Evolutionary conservation across 92 coral and sea anemone species (phyloP).

Genomic region (Paragorgia papillata): DNA sequence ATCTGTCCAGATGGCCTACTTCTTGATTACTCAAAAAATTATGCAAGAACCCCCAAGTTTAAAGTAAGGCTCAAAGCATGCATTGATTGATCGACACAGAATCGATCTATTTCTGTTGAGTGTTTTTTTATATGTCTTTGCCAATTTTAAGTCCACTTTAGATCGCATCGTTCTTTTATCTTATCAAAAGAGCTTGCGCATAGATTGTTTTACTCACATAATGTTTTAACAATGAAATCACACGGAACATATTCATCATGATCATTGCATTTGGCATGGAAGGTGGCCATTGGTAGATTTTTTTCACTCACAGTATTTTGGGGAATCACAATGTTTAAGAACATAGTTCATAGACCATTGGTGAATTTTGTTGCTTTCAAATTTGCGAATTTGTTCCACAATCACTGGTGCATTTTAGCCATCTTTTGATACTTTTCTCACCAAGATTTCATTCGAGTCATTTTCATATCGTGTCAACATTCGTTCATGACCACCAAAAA

Average conservation of each 20-base stretch:
- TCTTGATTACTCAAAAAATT: slow-evolving; percentile 89
- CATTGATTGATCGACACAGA: slow-evolving; percentile 11
- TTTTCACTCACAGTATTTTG: too few relatives aligned
- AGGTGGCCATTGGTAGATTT: background rate
- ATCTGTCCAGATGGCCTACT: slow-evolving; percentile 96
- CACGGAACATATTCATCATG: background rate
- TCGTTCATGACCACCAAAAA: too few relatives aligned
- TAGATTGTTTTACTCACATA: background rate
- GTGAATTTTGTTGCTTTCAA: too few relatives aligned
- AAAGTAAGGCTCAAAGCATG: slow-evolving; percentile 21
- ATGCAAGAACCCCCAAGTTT: slow-evolving; percentile 74
- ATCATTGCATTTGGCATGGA: slow-evolving; percentile 4
- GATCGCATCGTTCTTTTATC: background rate
- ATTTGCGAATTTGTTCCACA: too few relatives aligned
- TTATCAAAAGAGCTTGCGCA: background rate
- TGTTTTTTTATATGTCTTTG: background rate
- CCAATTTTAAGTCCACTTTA: background rate
- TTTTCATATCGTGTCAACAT: background rate
- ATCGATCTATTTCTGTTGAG: background rate
- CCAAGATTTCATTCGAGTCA: background rate
- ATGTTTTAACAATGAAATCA: background rate
- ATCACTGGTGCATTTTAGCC: too few relatives aligned
- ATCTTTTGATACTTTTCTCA: background rate
- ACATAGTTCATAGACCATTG: too few relatives aligned
- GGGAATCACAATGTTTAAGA: too few relatives aligned